Conservation (phyloP, 2,113 vertebrate genomes). For the Pardalotus punctatus region DNA sequence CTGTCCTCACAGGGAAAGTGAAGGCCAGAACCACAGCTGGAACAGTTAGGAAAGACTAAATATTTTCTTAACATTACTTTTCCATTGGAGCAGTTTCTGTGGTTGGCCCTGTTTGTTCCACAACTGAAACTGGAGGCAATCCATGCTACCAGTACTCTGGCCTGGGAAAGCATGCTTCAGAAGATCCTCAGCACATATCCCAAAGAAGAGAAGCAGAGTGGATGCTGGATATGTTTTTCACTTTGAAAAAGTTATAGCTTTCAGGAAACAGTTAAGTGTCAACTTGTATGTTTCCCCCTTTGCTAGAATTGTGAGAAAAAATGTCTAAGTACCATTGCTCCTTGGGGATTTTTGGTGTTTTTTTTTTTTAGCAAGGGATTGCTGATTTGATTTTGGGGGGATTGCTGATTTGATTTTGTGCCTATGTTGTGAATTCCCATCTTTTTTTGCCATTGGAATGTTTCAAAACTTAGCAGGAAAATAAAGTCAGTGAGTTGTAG, state of each 20-base stretch:
- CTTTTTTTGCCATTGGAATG: neutral
- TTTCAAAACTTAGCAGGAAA: neutral
- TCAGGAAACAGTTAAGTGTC: neutral
- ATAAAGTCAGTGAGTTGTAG: neutral
- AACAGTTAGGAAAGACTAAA: neutral
- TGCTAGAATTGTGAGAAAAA: neutral
- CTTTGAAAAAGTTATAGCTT: neutral
- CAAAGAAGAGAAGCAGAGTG: neutral
- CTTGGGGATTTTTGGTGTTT: neutral
- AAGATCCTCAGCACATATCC: neutral
- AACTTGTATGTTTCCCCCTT: neutral
- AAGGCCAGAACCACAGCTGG: conserved; percentile 19
- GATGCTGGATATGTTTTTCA: neutral
- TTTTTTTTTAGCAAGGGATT: neutral
- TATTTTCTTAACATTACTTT: conserved; percentile 6
- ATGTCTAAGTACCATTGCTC: neutral
- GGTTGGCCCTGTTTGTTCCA: neutral
- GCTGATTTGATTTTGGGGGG: neutral
- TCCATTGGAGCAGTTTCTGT: neutral
- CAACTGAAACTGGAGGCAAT: neutral
- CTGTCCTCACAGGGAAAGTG: neutral
- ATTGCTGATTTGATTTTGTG: neutral
- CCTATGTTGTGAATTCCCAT: neutral
- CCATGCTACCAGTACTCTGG: neutral
- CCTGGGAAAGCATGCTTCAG: neutral